phyloP scores from a whole-genome alignment of 2,888 invertebrate species.

The Cephus runcator region DNA sequence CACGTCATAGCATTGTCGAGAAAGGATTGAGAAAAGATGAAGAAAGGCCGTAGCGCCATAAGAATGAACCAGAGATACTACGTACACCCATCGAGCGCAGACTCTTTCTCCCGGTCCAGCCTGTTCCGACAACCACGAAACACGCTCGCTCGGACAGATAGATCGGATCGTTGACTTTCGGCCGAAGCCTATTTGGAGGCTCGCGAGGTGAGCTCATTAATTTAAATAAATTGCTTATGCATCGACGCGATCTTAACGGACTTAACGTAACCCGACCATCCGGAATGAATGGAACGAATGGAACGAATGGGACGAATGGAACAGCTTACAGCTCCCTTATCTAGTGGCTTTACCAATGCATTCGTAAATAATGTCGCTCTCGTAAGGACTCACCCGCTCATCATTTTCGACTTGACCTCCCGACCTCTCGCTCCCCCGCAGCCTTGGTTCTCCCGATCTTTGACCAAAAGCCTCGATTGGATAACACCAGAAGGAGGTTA shows the following conservation, averaged over 20 bases:
- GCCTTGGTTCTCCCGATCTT: too few relatives aligned
- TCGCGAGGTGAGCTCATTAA: constrained; percentile 49
- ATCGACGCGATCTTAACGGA: constrained; percentile 44
- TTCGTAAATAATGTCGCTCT: constrained; percentile 4
- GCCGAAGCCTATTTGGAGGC: constrained; percentile 15
- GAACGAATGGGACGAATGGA: constrained; percentile 31
- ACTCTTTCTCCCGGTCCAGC: too few relatives aligned
- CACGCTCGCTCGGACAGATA: constrained; percentile 7
- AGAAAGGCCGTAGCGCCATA: too few relatives aligned
- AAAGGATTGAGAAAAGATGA: too few relatives aligned
- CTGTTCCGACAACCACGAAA: too few relatives aligned
- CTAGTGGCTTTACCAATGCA: constrained; percentile 12
- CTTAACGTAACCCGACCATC: constrained; percentile 42
- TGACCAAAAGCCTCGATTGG: too few relatives aligned
- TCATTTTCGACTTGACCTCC: too few relatives aligned
- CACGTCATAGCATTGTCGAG: too few relatives aligned
- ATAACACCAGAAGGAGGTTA: too few relatives aligned
- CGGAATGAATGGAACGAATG: constrained; percentile 30
- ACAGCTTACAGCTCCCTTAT: constrained; percentile 37
- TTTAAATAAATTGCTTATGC: constrained; percentile 54
- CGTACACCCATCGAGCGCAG: too few relatives aligned
- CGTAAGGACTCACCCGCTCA: not conserved
- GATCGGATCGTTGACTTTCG: constrained; percentile 41
- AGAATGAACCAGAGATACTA: too few relatives aligned
- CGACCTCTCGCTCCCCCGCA: too few relatives aligned